Evolutionary conservation across 2,888 invertebrate genomes (phyloP).

Genomic region (Neuroscelio doddi): DNA sequence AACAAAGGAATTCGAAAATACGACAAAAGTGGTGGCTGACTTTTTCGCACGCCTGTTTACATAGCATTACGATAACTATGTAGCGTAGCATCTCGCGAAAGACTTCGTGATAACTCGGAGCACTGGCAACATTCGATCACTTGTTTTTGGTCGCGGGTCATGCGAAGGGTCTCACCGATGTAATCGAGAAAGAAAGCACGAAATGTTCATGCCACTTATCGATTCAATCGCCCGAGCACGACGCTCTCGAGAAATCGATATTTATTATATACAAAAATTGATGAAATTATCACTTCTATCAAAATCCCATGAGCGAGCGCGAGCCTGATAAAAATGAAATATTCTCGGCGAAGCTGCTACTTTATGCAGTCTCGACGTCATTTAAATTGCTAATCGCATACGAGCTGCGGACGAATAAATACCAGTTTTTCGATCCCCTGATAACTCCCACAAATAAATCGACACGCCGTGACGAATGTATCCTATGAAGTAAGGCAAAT

Average conservation of each 20-base stretch:
- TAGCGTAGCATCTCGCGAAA: background rate
- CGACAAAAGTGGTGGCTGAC: background rate
- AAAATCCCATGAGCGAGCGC: too few relatives aligned
- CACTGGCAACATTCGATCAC: slow-evolving; percentile 13
- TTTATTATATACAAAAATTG: too few relatives aligned
- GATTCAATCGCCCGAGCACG: background rate
- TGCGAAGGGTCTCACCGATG: slow-evolving; percentile 19
- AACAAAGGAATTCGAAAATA: background rate
- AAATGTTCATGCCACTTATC: background rate
- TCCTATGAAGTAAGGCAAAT: slow-evolving; percentile 27
- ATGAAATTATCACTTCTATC: too few relatives aligned
- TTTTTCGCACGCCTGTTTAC: slow-evolving; percentile 21
- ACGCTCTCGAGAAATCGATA: too few relatives aligned
- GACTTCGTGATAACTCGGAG: slow-evolving; percentile 34
- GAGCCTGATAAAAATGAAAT: background rate
- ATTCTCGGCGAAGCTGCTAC: slow-evolving; percentile 19
- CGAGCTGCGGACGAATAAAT: slow-evolving; percentile 32
- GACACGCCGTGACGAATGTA: slow-evolving; percentile 36
- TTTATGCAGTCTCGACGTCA: slow-evolving; percentile 28
- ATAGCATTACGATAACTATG: slow-evolving; percentile 30
- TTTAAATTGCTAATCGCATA: slow-evolving; percentile 42
- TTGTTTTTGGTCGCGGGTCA: slow-evolving; percentile 28
- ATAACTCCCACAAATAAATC: slow-evolving; percentile 41
- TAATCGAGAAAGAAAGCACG: background rate
- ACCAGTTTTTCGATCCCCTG: slow-evolving; percentile 18